A percentile compares a stretch with the other conserved stretches of the same genome.
These are phyloP conservation scores for Tribolium castaneum DNA, from an alignment of 1,140 invertebrate species.

Conservation along the genomic window DNA sequence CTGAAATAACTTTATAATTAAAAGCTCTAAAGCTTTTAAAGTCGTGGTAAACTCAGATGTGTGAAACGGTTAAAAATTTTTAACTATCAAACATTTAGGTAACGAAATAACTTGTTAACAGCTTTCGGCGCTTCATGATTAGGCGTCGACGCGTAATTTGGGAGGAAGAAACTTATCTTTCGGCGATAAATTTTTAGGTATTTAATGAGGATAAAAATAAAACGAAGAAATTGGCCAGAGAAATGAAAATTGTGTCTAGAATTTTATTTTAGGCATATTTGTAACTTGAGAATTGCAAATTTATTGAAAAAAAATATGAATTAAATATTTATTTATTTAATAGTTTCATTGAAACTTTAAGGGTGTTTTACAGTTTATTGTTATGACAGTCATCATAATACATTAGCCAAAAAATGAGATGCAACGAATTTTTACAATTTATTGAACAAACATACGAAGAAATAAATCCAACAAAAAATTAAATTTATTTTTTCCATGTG, in stretches of 20 bases:
- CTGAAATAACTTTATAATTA: not conserved
- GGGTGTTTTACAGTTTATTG: conserved; percentile 31
- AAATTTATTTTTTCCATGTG: conserved; percentile 32
- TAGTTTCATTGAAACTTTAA: conserved; percentile 29
- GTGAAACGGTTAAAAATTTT: not conserved
- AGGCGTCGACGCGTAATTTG: not conserved
- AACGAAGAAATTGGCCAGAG: not conserved
- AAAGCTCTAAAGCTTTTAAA: not conserved
- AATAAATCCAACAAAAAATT: conserved; percentile 35
- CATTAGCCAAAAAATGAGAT: conserved; percentile 24
- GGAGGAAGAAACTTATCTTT: not conserved
- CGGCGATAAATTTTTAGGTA: not conserved
- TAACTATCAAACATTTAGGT: not conserved
- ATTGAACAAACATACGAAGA: conserved; percentile 10
- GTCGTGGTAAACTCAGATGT: not conserved
- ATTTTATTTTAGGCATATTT: not conserved
- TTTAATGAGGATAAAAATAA: not conserved
- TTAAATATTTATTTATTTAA: conserved; percentile 11
- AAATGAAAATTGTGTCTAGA: not conserved
- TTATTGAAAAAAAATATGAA: not conserved
- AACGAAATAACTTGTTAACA: not conserved
- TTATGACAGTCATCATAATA: conserved; percentile 32
- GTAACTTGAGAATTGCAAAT: no score
- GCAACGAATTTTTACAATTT: conserved; percentile 30
- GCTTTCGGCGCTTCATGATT: not conserved